Evolutionary conservation across 2,888 invertebrate genomes (phyloP), one percentile per base, ranked within the genome.

Genomic region (Trisateles emortualis): DNA sequence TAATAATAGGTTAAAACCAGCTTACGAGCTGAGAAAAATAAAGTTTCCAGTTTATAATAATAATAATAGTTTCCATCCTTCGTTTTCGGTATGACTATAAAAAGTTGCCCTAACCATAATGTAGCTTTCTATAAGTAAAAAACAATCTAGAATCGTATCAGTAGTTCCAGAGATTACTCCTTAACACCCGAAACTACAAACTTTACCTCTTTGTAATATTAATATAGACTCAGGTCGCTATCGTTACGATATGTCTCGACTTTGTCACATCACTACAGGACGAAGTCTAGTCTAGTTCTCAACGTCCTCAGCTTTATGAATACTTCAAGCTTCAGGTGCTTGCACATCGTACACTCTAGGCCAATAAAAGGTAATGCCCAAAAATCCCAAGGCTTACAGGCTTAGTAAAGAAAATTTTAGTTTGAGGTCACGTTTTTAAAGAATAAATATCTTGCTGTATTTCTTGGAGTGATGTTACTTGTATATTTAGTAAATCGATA

Each of bases 291-390:
- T 81, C 80, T 79, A 80, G 78, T 82, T 83, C 77, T 79, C 71
- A 68, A 78, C 79, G 77, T 82, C 72, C 74, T 78, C 73, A 70
- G 64, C 72, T 79, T 81, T 86, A 87, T 88, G 86, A 88, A 84
- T 87, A 84, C 83, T 85, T 84, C 68, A 86, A 74, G 76, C 72
- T 79, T 75, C 75, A 78, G 80, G 74, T 79, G 73, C 73, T 74
- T 69, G 68, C 68, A 72, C 62, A 65, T 54, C 62, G 74, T 81
- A 78, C 77, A 76, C 74, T 72, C 65, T 52, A 59, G 71, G 73
- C 69, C 70, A 76, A 72, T 71, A 71, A 70, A 70, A 73, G 55
- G 64, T 67, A 71, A 73, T 64, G 64, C 58, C 43, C 64, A 56
- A 73, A 71, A 71, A 71, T 67, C 61, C 56, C 59, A 62, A 43